Evolutionary conservation across 2,797 vertebrate genomes (phyloP), one percentile per base, ranked within the genome.

Genomic region (Scolopax bukidnonensis): DNA sequence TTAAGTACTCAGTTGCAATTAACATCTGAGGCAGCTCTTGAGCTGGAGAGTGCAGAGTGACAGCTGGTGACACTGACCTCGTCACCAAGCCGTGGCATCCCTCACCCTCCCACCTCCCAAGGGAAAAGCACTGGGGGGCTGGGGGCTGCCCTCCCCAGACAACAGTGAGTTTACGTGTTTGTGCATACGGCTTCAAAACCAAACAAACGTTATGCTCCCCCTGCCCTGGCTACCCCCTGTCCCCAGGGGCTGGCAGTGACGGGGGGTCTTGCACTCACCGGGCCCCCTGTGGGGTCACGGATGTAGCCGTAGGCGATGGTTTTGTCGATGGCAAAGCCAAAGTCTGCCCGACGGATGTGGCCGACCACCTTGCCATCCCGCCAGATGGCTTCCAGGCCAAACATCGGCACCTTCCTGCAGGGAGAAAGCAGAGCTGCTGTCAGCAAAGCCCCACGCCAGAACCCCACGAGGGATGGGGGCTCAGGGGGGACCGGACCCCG

Each of bases 361-460:
- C 99, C 99, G 0, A 99, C 98, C 9, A 99, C 98, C 47, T 98
- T 67, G 4, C 98, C 98, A 0, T 99, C 97, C 61, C 99, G 98
- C 98, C 99, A 99, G 96, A 99, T 91, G 4, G 99, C 99, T 96
- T 99, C 99, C 95, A 99, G 97, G 59, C 99, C 99, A 0, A 99
- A 99, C 98, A 99, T 98, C 0, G 99, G 99, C 47, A 99, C 98
- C 96, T 99, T 99, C 83, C 99, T 99, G 97, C 28, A 3, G 7
- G 41, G 56, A 1, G 4, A 78, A 60, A 77, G 74, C 76, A 94
- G 28, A 56, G 65, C 56, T 75, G 47, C 36, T 6, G 0, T 59
- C 45, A 32, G 53, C 54, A 59, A 13, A 68, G 30, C 41, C 59
- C 27, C 57, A 1, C 0, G 0, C 1, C 0, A 1, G 40, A 40